Conservation (phyloP, 2,888 invertebrate species). For the Brachyopa scutellaris region DNA sequence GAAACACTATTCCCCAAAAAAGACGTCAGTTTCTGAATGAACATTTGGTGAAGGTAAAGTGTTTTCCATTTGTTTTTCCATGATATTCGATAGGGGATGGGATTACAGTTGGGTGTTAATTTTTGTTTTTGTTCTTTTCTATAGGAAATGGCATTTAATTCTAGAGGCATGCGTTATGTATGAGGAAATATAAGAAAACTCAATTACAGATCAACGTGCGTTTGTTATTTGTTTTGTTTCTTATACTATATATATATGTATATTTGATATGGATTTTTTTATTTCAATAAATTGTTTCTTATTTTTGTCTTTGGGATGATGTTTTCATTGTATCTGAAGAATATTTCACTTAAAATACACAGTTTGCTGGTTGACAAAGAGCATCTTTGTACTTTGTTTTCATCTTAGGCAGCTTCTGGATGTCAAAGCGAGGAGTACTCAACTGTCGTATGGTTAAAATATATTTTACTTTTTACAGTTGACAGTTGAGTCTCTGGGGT, state of each 20-base stretch:
- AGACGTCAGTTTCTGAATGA: slow-evolving; percentile 5
- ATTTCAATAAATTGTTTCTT: slow-evolving; percentile 44
- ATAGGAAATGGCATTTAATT: slow-evolving; percentile 40
- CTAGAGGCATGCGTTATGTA: slow-evolving; percentile 19
- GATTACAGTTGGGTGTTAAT: too few relatives aligned
- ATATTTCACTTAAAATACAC: too few relatives aligned
- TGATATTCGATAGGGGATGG: too few relatives aligned
- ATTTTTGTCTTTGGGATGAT: not conserved
- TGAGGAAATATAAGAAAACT: slow-evolving; percentile 8
- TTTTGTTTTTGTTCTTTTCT: slow-evolving; percentile 10
- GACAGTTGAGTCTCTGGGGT: too few relatives aligned
- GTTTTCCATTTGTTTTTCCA: slow-evolving; percentile 2
- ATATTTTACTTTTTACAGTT: too few relatives aligned
- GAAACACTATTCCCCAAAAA: not conserved
- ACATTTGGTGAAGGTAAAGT: slow-evolving; percentile 9
- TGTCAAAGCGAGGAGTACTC: too few relatives aligned
- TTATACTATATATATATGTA: too few relatives aligned
- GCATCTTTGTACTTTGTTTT: too few relatives aligned
- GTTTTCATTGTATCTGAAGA: too few relatives aligned
- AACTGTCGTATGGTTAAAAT: too few relatives aligned
- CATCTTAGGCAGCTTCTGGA: too few relatives aligned
- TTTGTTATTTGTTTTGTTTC: not conserved
- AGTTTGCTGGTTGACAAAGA: too few relatives aligned
- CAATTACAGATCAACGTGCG: not conserved
- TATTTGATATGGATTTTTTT: slow-evolving; percentile 39